Conservation (phyloP, 2,113 vertebrate species). For the Hymenochirus boettgeri region DNA sequence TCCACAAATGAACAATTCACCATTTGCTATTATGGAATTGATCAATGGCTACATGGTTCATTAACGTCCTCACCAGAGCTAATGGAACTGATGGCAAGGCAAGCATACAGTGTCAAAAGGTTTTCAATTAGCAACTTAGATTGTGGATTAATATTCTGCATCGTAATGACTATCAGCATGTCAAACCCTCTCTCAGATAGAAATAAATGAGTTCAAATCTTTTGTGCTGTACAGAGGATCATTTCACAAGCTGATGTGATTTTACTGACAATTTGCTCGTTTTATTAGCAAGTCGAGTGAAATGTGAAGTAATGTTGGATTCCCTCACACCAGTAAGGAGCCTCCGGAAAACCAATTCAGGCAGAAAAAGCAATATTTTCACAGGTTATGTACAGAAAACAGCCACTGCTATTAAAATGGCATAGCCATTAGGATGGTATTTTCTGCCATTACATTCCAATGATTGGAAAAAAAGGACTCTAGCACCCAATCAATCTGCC, state of each 20-base stretch:
- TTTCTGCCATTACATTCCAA: not conserved
- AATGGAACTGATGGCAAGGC: conserved; percentile 12
- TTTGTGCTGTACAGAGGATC: conserved; percentile 17
- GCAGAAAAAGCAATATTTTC: conserved; percentile 10
- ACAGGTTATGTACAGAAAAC: not conserved
- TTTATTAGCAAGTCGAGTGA: conserved; percentile 46
- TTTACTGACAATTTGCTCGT: conserved; percentile 48
- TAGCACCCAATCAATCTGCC: too few species aligned
- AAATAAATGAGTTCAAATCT: conserved; percentile 14
- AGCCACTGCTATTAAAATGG: not conserved
- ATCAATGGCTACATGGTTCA: too few species aligned
- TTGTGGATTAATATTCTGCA: conserved; percentile 6
- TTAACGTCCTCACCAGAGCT: not conserved
- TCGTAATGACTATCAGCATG: conserved; percentile 22
- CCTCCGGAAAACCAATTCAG: not conserved
- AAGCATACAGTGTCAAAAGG: not conserved
- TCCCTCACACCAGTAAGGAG: conserved; percentile 36
- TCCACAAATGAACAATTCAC: too few species aligned
- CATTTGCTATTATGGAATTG: too few species aligned
- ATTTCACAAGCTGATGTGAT: conserved; percentile 26
- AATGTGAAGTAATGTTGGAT: conserved; percentile 51
- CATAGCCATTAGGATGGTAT: not conserved
- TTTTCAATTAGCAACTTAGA: conserved; percentile 22
- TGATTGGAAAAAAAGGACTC: too few species aligned
- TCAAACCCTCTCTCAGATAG: not conserved